These are phyloP conservation scores for Riparia riparia DNA, from an alignment of 2,113 vertebrate species.

Conservation along the genomic window DNA sequence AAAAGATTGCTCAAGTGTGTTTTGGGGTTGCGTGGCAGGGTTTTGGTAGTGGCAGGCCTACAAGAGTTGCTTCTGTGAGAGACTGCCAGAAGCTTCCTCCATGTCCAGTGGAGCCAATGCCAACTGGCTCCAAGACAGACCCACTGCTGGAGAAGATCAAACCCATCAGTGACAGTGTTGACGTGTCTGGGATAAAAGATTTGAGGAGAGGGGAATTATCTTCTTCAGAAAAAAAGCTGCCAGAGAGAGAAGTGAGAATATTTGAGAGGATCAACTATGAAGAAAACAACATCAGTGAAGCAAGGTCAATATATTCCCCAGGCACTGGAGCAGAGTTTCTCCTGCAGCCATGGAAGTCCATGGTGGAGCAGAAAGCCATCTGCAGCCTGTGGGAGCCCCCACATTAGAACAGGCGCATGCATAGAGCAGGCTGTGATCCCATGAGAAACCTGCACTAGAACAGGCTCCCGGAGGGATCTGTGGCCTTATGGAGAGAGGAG, in stretches of 20 bases:
- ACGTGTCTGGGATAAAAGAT: neutral
- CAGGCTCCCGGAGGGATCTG: neutral
- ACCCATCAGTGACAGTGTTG: neutral
- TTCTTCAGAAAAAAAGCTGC: neutral
- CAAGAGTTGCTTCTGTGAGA: neutral
- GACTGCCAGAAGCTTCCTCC: neutral
- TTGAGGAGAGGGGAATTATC: neutral
- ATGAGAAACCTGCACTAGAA: neutral
- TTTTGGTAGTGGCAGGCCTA: neutral
- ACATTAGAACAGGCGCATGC: neutral
- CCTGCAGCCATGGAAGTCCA: neutral
- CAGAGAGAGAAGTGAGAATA: neutral
- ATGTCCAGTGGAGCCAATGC: too few species aligned
- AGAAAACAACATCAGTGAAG: neutral
- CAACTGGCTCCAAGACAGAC: neutral
- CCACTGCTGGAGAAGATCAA: neutral
- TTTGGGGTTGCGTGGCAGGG: fast-evolving
- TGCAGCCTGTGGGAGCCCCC: neutral
- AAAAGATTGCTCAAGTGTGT: neutral
- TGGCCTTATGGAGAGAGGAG: fast-evolving
- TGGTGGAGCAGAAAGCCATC: neutral
- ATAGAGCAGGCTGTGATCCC: neutral
- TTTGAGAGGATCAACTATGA: neutral
- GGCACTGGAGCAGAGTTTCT: neutral
- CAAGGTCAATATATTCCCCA: neutral